Percentiles rank a stretch among this genome's conserved stretches.
Evolutionary conservation across 2,888 invertebrate genomes (phyloP).

Genomic region (Vesta saturnalis): DNA sequence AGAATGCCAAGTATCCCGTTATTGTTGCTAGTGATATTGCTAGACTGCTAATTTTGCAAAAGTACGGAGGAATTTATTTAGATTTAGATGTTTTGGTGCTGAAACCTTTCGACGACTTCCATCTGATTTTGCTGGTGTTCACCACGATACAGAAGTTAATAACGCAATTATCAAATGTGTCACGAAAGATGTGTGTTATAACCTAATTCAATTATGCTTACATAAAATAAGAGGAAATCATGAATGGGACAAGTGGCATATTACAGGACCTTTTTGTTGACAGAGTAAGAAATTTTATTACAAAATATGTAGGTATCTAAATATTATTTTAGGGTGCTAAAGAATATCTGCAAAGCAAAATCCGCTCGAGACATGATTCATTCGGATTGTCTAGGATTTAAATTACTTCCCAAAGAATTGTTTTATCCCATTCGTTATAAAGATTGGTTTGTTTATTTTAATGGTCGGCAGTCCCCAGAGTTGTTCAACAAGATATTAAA

Average conservation of each 20-base stretch:
- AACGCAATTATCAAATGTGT: not conserved
- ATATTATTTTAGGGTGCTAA: not conserved
- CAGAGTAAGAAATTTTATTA: not conserved
- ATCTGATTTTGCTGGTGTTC: not conserved
- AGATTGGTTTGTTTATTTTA: not conserved
- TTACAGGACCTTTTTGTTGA: not conserved
- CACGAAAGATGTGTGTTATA: not conserved
- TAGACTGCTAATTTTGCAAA: slow-evolving; percentile 74
- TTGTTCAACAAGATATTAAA: not conserved
- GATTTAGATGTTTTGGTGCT: slow-evolving; percentile 78
- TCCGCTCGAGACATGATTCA: not conserved
- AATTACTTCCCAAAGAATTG: not conserved
- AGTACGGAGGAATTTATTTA: too few species aligned
- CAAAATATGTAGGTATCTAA: not conserved
- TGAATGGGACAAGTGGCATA: not conserved
- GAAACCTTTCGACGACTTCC: not conserved
- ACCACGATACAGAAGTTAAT: not conserved
- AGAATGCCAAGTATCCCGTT: slow-evolving; percentile 65
- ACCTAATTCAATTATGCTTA: not conserved
- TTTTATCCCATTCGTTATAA: not conserved
- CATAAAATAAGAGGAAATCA: not conserved
- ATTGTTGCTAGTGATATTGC: slow-evolving; percentile 73
- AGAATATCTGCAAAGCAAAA: not conserved
- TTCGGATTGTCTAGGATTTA: not conserved
- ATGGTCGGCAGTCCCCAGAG: not conserved